These are phyloP conservation scores for Neoitamus cyanurus DNA, from an alignment of 2,888 invertebrate genomes.

Conservation along the genomic window DNA sequence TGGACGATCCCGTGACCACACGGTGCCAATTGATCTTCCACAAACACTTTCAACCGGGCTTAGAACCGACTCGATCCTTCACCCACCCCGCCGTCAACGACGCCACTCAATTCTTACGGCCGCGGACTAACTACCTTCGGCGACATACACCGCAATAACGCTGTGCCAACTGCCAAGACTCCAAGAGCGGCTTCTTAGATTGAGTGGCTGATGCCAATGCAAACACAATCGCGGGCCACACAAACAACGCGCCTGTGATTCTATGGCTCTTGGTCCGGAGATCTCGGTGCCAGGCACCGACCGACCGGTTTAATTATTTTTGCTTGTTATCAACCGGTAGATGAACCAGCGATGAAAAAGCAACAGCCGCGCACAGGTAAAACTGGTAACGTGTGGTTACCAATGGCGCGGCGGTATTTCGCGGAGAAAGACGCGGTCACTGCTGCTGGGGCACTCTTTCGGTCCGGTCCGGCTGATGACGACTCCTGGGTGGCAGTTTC, in stretches of 20 bases:
- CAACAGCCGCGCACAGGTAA: slow-evolving; percentile 35
- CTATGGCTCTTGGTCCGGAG: slow-evolving; percentile 48
- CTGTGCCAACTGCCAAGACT: not conserved
- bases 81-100: not conserved
- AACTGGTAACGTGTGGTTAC: slow-evolving; percentile 19
- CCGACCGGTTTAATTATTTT: slow-evolving; percentile 57
- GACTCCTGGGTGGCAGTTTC: not conserved
- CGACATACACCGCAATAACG: not conserved
- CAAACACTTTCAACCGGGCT: not conserved
- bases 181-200: not conserved
- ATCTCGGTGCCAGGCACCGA: slow-evolving; percentile 57
- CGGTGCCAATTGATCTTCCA: slow-evolving; percentile 19
- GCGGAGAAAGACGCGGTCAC: not conserved
- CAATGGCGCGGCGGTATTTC: not conserved
- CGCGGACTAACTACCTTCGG: not conserved
- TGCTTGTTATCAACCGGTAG: slow-evolving; percentile 57
- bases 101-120: not conserved
- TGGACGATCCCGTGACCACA: slow-evolving; percentile 3
- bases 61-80: not conserved
- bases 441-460: not conserved
- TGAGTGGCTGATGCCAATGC: slow-evolving; percentile 3
- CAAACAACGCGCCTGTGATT: not conserved
- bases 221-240: slow-evolving; percentile 21
- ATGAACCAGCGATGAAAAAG: slow-evolving; percentile 52
- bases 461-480: not conserved